Evolutionary conservation across 2,113 vertebrate genomes (phyloP).

Genomic region (Canis aureus): DNA sequence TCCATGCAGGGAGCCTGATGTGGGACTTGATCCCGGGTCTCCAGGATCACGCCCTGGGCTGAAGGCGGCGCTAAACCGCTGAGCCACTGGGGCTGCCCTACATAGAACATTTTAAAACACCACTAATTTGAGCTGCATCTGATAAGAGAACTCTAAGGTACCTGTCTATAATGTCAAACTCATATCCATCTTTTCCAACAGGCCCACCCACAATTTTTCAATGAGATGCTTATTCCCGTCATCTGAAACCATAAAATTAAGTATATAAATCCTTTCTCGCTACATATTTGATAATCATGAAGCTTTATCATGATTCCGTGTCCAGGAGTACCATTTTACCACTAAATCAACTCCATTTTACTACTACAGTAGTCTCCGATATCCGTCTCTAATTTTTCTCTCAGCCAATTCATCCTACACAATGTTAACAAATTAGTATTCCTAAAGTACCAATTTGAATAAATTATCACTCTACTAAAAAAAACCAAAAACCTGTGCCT

Average conservation of each 20-base stretch:
- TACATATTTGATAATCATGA: not conserved
- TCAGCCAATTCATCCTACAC: not conserved
- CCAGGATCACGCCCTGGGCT: too few species aligned
- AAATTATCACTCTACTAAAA: not conserved
- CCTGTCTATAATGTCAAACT: not conserved
- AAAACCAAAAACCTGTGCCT: not conserved
- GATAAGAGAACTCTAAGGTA: not conserved
- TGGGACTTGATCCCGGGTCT: too few species aligned
- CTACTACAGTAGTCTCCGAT: not conserved
- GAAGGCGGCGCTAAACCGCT: too few species aligned
- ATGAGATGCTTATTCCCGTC: not conserved
- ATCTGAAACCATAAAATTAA: not conserved
- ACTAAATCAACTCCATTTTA: conserved; percentile 4
- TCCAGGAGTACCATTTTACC: not conserved
- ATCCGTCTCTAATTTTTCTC: not conserved
- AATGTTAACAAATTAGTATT: not conserved
- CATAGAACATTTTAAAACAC: not conserved
- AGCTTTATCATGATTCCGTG: not conserved
- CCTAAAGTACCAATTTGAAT: conserved; percentile 21
- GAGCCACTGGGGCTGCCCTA: too few species aligned
- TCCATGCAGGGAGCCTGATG: too few species aligned
- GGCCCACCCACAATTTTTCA: not conserved
- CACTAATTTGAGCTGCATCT: not conserved
- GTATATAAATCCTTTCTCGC: not conserved
- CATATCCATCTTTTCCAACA: not conserved